A percentile compares a stretch with the other conserved stretches of the same genome.
These are phyloP conservation scores for Numida meleagris DNA, from an alignment of 2,113 vertebrate species.

Conservation along the genomic window DNA sequence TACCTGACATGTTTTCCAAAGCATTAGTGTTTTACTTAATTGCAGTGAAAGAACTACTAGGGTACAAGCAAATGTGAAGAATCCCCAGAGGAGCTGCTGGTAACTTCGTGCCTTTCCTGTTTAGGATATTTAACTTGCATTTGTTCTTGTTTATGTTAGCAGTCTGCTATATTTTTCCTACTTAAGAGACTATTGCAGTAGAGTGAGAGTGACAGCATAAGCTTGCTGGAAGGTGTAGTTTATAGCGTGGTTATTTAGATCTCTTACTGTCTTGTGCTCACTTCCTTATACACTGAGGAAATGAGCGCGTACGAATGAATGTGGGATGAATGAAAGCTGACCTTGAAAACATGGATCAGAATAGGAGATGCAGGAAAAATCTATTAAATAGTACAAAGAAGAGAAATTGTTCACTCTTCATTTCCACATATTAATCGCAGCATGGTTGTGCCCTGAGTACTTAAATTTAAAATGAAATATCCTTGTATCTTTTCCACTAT, in stretches of 20 bases:
- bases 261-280: not conserved
- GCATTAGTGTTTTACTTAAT: not conserved
- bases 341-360: not conserved
- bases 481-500: not conserved
- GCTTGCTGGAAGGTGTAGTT: constrained; percentile 51
- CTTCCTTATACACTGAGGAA: not conserved
- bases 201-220: constrained; percentile 34
- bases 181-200: not conserved
- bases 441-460: not conserved
- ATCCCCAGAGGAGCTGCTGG: not conserved
- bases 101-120: constrained; percentile 12
- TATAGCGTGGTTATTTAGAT: constrained; percentile 3
- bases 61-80: not conserved
- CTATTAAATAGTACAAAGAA: not conserved
- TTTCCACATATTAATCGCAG: not conserved
- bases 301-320: not conserved
- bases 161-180: not conserved
- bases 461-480: not conserved
- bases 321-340: constrained; percentile 31
- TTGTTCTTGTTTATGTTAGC: constrained; percentile 18
- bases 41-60: not conserved
- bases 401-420: not conserved
- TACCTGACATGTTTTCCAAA: not conserved
- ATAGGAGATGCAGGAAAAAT: not conserved
- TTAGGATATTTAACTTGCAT: not conserved